These are phyloP conservation scores for Arbacia lixula DNA, from an alignment of 53 echinoderm and acorn worm species.

Conservation along the genomic window DNA sequence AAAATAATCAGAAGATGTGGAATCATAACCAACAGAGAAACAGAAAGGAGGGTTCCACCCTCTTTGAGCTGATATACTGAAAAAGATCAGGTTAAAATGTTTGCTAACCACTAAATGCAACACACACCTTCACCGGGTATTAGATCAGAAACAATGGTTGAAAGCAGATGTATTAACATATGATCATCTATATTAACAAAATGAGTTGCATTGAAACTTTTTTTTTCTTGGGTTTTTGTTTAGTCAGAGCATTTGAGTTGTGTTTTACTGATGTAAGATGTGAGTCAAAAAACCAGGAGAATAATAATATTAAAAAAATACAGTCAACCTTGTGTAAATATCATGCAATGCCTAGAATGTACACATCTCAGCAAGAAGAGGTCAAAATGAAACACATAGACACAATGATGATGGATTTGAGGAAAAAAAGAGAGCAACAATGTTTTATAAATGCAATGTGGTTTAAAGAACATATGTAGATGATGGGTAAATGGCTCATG, in stretches of 20 bases:
- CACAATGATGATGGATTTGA: conserved; percentile 81
- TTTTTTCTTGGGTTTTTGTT: conserved; percentile 44
- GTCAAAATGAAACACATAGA: conserved; percentile 66
- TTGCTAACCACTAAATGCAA: conserved; percentile 48
- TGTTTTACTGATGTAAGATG: conserved; percentile 45
- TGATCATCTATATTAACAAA: conserved; percentile 9
- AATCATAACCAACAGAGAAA: not conserved
- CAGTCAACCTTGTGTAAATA: conserved; percentile 56
- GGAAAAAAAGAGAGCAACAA: conserved; percentile 75
- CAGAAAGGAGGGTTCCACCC: not conserved
- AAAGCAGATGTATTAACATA: conserved; percentile 36
- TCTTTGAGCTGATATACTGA: not conserved
- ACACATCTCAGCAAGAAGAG: conserved; percentile 47
- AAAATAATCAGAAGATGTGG: not conserved
- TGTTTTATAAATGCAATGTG: conserved; percentile 93
- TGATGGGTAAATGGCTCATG: conserved; percentile 69
- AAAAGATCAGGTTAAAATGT: conserved; percentile 43
- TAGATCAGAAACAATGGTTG: conserved; percentile 31
- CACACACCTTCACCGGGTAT: conserved; percentile 52
- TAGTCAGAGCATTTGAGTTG: conserved; percentile 29
- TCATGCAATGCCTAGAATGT: conserved; percentile 66
- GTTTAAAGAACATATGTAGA: conserved; percentile 88
- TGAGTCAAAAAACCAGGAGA: conserved; percentile 38
- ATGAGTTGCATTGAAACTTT: conserved; percentile 26
- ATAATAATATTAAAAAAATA: not conserved